Evolutionary conservation across 2,797 vertebrate genomes (phyloP).

Genomic region (Pachyuromys duprasi): DNA sequence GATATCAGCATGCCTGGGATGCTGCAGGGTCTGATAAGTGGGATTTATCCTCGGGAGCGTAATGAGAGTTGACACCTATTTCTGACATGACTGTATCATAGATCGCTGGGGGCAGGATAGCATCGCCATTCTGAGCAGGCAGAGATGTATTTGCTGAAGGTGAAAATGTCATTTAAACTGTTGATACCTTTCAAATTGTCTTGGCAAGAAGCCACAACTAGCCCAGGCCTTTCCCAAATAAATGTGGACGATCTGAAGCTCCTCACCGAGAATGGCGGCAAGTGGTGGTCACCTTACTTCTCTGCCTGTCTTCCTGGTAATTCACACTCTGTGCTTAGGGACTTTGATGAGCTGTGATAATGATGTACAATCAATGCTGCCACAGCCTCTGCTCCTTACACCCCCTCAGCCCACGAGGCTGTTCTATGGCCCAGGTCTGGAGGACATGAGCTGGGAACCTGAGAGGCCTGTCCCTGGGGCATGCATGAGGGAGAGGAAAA

Average conservation of each 20-base stretch:
- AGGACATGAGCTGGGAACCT: too few species aligned
- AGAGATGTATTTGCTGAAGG: slow-evolving; percentile 85
- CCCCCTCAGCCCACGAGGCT: background rate
- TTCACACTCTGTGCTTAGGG: background rate
- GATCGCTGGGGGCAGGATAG: slow-evolving; percentile 89
- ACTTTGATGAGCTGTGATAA: slow-evolving; percentile 51
- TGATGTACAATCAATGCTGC: slow-evolving; percentile 1
- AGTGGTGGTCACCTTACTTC: background rate
- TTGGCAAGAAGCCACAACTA: slow-evolving; percentile 63
- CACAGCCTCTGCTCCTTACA: background rate
- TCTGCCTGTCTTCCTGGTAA: background rate
- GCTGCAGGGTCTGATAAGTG: slow-evolving; percentile 90
- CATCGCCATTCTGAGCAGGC: slow-evolving; percentile 85
- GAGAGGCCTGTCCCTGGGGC: background rate
- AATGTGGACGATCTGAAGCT: slow-evolving; percentile 43
- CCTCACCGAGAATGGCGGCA: background rate
- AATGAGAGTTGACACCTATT: slow-evolving; percentile 93
- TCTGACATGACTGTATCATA: slow-evolving; percentile 90
- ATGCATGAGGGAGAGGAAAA: background rate
- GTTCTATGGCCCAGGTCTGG: background rate
- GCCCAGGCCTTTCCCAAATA: slow-evolving; percentile 71
- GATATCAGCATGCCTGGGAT: slow-evolving; percentile 79
- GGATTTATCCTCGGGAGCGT: slow-evolving; percentile 87
- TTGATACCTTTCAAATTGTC: slow-evolving; percentile 83
- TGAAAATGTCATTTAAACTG: slow-evolving; percentile 87